phyloP scores from a whole-genome alignment of 2,888 invertebrate genomes.

The Andrena flavipes region DNA sequence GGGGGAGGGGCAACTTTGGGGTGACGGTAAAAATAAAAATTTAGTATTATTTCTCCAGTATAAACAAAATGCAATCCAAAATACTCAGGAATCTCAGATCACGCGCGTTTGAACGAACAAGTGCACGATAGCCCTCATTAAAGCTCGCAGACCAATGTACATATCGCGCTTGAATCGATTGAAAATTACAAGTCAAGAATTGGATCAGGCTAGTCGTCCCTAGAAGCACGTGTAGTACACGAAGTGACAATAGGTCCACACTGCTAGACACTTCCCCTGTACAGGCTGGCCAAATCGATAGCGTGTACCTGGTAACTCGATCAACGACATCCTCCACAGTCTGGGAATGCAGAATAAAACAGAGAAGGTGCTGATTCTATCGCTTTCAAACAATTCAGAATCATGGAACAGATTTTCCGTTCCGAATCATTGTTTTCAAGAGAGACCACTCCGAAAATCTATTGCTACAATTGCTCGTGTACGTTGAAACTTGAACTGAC shows the following conservation, averaged over 20 bases:
- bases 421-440: no score
- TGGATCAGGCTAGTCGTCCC: conserved; percentile 25
- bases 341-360: no score
- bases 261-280: conserved; percentile 44
- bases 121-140: neutral
- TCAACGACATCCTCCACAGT: conserved; percentile 29
- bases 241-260: conserved; percentile 31
- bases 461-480: no score
- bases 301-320: conserved; percentile 62
- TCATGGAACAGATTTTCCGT: no score
- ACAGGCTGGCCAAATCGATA: conserved; percentile 62
- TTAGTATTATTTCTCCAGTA: no score
- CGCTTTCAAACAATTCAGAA: no score
- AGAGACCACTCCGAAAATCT: no score
- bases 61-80: neutral
- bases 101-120: no score
- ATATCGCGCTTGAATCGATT: conserved; percentile 23
- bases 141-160: neutral
- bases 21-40: no score
- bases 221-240: conserved; percentile 46
- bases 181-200: conserved; percentile 39
- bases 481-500: no score
- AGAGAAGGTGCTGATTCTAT: neutral
- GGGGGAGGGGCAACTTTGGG: no score
- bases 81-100: neutral